Conservation (phyloP, 2,888 invertebrate species). For the Lithosia quadra region DNA sequence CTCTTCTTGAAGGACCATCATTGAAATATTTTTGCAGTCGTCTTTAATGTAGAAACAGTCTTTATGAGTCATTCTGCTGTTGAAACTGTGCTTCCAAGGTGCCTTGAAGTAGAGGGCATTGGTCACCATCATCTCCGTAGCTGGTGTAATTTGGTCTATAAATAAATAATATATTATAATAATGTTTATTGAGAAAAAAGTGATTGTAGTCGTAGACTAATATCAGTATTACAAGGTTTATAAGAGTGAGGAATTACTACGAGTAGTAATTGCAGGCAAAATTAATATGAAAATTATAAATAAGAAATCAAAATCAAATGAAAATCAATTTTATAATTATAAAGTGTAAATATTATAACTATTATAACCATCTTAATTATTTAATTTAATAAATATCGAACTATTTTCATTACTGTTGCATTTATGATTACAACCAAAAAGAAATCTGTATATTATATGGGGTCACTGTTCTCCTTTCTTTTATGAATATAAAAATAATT, state of each 20-base stretch:
- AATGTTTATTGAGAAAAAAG: too few species aligned
- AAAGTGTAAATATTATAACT: too few species aligned
- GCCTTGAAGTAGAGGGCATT: slow-evolving; percentile 91
- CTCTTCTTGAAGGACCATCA: slow-evolving; percentile 88
- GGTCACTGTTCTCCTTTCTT: too few species aligned
- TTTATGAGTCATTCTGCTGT: slow-evolving; percentile 75
- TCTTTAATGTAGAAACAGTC: slow-evolving; percentile 85
- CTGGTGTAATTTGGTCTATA: slow-evolving; percentile 80
- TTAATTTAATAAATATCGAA: background rate
- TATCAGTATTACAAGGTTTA: too few species aligned
- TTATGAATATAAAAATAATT: background rate
- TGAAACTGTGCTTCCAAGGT: slow-evolving; percentile 87
- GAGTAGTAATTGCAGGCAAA: too few species aligned
- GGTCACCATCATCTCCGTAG: slow-evolving; percentile 85
- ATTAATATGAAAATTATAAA: too few species aligned
- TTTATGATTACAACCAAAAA: background rate
- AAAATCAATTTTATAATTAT: too few species aligned
- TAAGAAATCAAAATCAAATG: too few species aligned
- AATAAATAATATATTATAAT: too few species aligned
- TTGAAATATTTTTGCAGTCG: slow-evolving; percentile 80
- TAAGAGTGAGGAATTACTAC: slow-evolving; percentile 42
- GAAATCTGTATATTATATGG: too few species aligned
- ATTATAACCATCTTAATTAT: too few species aligned
- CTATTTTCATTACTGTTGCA: background rate
- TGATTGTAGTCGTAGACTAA: too few species aligned